Percentiles rank a stretch among this genome's conserved stretches.
Conservation (phyloP, 1,140 invertebrate species). For the Cydia amplana region DNA sequence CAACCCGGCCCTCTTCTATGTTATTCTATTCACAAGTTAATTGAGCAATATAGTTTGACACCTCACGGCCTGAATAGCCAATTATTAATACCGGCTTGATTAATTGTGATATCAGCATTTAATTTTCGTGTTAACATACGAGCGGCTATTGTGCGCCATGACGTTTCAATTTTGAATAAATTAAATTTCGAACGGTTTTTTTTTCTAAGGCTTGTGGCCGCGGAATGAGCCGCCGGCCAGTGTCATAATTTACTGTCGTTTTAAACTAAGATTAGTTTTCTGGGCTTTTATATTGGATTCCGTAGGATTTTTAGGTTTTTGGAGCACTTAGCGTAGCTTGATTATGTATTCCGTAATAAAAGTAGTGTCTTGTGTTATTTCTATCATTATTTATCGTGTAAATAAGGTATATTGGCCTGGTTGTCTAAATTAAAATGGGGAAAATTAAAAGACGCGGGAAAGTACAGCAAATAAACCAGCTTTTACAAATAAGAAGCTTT, state of each 20-base stretch:
- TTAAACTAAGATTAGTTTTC: constrained; percentile 67
- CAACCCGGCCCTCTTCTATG: constrained; percentile 63
- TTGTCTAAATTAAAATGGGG: no score
- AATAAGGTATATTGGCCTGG: no score
- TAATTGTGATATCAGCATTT: constrained; percentile 79
- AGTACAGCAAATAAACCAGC: no score
- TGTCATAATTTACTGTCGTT: constrained; percentile 74
- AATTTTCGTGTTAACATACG: constrained; percentile 78
- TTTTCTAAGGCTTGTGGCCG: constrained; percentile 59
- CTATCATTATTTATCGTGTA: no score
- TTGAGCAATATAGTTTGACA: constrained; percentile 79
- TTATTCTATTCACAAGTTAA: constrained; percentile 67
- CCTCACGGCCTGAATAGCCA: constrained; percentile 76
- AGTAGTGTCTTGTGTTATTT: no score
- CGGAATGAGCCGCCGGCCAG: constrained; percentile 67
- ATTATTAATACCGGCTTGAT: constrained; percentile 79
- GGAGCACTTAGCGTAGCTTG: no score
- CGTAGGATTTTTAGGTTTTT: background rate
- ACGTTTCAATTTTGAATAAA: constrained; percentile 80
- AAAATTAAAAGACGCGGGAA: no score
- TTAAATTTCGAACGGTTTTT: constrained; percentile 80
- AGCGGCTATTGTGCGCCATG: constrained; percentile 69
- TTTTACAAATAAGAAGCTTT: no score
- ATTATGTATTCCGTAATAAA: no score
- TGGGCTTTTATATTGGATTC: constrained; percentile 44